These are phyloP conservation scores for Drosophila parvula DNA, from an alignment of 1,140 invertebrate species.

Conservation along the genomic window DNA sequence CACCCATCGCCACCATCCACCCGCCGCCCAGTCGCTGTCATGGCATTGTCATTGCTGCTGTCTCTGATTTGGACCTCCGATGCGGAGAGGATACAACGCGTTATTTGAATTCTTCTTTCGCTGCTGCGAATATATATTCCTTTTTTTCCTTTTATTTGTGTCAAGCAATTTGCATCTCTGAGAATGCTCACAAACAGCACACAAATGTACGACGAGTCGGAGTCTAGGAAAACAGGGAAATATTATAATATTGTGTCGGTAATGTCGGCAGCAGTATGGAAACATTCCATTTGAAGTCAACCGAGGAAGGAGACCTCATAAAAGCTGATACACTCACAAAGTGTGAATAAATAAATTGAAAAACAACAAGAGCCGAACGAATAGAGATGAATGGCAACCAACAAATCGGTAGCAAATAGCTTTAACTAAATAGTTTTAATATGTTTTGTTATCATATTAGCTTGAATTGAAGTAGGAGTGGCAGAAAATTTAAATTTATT, in stretches of 20 bases:
- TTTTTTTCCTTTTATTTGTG: slow-evolving; percentile 37
- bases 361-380: background rate
- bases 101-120: slow-evolving; percentile 66
- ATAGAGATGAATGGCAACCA: too few relatives aligned
- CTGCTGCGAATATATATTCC: slow-evolving; percentile 1
- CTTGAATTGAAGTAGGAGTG: background rate
- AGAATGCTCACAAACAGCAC: slow-evolving; percentile 31
- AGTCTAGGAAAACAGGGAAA: slow-evolving; percentile 37
- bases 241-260: slow-evolving; percentile 39
- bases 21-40: slow-evolving; percentile 12
- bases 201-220: slow-evolving; percentile 4
- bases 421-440: background rate
- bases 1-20: slow-evolving; percentile 13
- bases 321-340: slow-evolving; percentile 22
- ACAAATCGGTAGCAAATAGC: too few relatives aligned
- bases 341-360: slow-evolving; percentile 9
- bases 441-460: background rate
- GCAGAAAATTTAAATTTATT: too few relatives aligned
- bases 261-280: slow-evolving; percentile 23
- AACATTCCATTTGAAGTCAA: slow-evolving; percentile 16
- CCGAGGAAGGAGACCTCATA: slow-evolving; percentile 6
- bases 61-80: slow-evolving; percentile 67
- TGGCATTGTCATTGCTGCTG: slow-evolving; percentile 54
- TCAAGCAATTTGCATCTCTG: slow-evolving; percentile 71
- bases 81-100: slow-evolving; percentile 39